Base-by-base conservation (phyloP, 1,140 invertebrate genomes). In the Neoseiulus cucumeris region DNA sequence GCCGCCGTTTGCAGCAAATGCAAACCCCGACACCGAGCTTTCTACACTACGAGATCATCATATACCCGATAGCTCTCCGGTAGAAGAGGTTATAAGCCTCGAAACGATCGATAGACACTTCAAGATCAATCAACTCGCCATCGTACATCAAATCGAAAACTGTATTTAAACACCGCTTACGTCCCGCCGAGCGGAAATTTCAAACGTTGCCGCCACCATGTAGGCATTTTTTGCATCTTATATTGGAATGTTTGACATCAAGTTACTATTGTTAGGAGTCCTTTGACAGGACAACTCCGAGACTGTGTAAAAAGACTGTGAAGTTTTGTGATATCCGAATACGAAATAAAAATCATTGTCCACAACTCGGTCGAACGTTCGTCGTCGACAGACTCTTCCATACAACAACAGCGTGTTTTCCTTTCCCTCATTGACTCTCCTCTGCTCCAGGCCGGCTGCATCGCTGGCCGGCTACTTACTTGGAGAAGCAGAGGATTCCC, bases 341-440 rank as follows among this genome's bases (percentile, higher is more conserved):
- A 33, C 51, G 51, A 59, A 59, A 59, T 59, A 59, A 59, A 59
- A 33, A 59, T 25, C 51, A 59, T 25, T 14, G 22, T 59, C 33
- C 25, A 29, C 51, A 59, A 18, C 22, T 59, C 51, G 51, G 33
- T 17, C 28, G 45, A 47, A 14, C 45, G 45, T 6, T 6, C 45
- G 28, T 47, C 28, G 45, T 47, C 28, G 18, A 5, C 18, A n/a
- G n/a, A 39, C 33, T 39, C 33, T 39, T 39, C 33, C 33, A 39
- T 39, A 39, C 33, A 39, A 39, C 33, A 39, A 39, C 33, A 39
- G 33, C 33, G 33, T 39, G 33, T 39, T 39, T 39, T 39, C 33
- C 45, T 47, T 28, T 47, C 45, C 28, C 45, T 47, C 45, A 22
- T 28, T 47, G 18, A 22, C 45, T 47, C 45, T 47, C 45, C 28